phyloP scores from a whole-genome alignment of 2,888 invertebrate species.

The Drosophila bunnanda region DNA sequence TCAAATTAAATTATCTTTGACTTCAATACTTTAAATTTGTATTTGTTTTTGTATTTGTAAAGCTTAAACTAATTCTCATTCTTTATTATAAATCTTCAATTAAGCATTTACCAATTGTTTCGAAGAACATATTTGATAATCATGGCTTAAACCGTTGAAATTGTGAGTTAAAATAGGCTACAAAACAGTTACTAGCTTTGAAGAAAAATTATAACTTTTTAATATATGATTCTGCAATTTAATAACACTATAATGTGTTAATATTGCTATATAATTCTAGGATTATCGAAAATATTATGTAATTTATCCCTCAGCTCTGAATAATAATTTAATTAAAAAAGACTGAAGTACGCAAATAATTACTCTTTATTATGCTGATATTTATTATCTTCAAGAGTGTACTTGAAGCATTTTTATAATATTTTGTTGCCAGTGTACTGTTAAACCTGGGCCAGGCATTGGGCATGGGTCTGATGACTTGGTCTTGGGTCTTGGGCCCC shows the following conservation, averaged over 20 bases:
- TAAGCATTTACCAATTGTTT: no score
- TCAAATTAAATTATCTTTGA: no score
- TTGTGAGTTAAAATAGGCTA: no score
- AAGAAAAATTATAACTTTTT: no score
- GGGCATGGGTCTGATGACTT: conserved; percentile 20
- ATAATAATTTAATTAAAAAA: no score
- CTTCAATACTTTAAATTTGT: neutral
- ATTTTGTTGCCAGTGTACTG: conserved; percentile 5
- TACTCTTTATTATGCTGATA: neutral
- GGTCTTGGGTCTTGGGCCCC: conserved; percentile 2
- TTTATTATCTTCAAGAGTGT: neutral
- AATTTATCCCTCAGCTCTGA: neutral
- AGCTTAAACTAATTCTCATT: neutral
- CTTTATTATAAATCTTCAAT: no score
- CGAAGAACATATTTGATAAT: no score
- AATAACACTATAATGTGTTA: no score
- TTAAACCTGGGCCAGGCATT: conserved; percentile 18
- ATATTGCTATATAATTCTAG: neutral
- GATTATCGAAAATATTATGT: neutral
- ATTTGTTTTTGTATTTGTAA: neutral
- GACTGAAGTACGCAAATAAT: neutral
- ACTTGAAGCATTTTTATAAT: neutral
- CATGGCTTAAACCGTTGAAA: no score
- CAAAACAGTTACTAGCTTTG: no score
- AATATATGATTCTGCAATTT: no score